Evolutionary conservation across 2,113 vertebrate species (phyloP).

Genomic region (Kryptolebias marmoratus): DNA sequence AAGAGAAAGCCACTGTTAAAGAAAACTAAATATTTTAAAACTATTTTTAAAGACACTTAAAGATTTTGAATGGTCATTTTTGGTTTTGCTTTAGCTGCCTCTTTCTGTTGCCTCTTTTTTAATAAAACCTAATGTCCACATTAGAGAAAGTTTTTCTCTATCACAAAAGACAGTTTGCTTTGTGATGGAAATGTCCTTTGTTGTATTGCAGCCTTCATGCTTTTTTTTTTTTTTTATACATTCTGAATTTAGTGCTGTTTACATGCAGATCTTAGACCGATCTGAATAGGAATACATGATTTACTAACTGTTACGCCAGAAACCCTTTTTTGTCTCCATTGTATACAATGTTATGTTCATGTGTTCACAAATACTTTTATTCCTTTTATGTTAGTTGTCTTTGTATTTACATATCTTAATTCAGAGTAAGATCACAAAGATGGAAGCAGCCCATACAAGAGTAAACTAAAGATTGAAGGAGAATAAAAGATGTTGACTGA

Average conservation of each 20-base stretch:
- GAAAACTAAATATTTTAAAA: no score
- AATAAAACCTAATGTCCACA: no score
- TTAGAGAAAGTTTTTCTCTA: no score
- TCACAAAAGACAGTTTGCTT: no score
- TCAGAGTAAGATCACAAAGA: constrained; percentile 40
- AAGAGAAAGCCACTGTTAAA: no score
- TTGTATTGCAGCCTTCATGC: background rate
- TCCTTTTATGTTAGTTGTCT: constrained; percentile 20
- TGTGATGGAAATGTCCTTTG: no score
- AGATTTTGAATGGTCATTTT: no score
- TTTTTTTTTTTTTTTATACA: background rate
- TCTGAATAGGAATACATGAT: background rate
- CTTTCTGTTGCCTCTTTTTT: no score
- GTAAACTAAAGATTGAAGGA: constrained; percentile 37
- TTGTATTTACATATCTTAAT: constrained; percentile 35
- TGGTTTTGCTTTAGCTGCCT: no score
- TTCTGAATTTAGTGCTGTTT: background rate
- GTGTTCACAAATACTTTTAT: constrained; percentile 22
- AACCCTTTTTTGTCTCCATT: no score
- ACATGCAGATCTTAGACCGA: no score
- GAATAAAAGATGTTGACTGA: constrained; percentile 63
- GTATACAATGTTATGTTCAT: background rate
- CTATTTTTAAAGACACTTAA: no score
- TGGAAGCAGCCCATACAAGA: constrained; percentile 50
- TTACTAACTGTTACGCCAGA: background rate